Base-by-base conservation (phyloP, 1,140 invertebrate genomes). In the Diachasmimorpha longicaudata region DNA sequence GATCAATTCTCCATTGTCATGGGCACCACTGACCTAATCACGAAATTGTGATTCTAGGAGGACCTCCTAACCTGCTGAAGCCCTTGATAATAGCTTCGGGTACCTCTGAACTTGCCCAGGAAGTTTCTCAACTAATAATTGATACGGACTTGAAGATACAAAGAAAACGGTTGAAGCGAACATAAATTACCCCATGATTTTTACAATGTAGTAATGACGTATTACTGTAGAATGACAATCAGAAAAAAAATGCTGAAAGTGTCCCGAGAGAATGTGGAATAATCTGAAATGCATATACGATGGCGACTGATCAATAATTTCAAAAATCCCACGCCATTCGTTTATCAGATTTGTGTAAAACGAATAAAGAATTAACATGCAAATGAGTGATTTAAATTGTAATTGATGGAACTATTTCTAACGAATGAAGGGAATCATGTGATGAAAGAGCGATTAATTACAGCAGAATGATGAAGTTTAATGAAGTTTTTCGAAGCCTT, bases 11-110 rank as follows among this genome's bases (percentile, higher is more conserved):
- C n/a, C 31, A 25, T 39, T 3, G 2, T 4, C n/a, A 23, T n/a
- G 31, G 44, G 44, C 21, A 70, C 37, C 70, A 46, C 1, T 31
- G 21, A 36, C 14, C 0, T 52, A 71, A 25, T 52, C 11, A 31
- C 39, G 6, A 21, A 39, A 48, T 69, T 46, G 1, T 25, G 23
- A 55, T 76, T 78, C 39, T 76, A 92, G 92, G 91, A 19, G 88
- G 88, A n/a, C 81, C 89, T 81, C 91, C 93, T 74, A 89, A 95
- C 82, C 80, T 94, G 6, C 92, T 94, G 91, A 89, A 90, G 48
- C 88, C 93, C 14, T 86, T 91, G 70, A 89, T 92, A 21, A 80
- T 94, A 4, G 92, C 91, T 72, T 89, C 92, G 4, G 83, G 89
- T 3, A 92, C 90, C 4, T 80, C 88, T 72, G 82, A 87, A 74